Evolutionary conservation across 2,888 invertebrate genomes (phyloP), one percentile per base, ranked within the genome.

Genomic region (Hoplodrina ambigua): DNA sequence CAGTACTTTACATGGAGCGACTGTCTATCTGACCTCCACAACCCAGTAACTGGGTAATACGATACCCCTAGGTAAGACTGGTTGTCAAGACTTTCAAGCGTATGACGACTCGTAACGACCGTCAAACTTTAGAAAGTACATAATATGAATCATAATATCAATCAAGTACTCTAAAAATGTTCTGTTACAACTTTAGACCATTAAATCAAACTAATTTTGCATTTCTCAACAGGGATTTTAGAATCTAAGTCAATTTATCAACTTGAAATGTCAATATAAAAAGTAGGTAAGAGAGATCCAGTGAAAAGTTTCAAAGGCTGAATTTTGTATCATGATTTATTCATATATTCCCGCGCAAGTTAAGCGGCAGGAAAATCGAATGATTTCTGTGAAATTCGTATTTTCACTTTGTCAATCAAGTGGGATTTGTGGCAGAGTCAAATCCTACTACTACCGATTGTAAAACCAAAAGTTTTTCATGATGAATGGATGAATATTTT

Each of bases 281-380:
- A 33, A 30, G 7, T 44, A 37, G 17, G 19, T 44, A 46, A 19
- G 17, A 19, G 17, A 37, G 37, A 30, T 17, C 15, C 15, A 30
- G 30, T 13, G 4, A 25, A 37, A 59, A 37, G 60, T 71, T 69
- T 37, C 46, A 15, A 54, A 37, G 17, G 41, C 53, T 19, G 17
- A 53, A 37, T 25, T 46, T 53, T 17, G 10, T 5, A 20, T 41
- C n/a, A 49, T 72, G 72, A 61, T 61, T 72, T 72, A 72, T 70
- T 72, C 62, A 61, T 53, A 2, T 2, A 61, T 17, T 46, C 13
- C 17, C 46, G 13, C 33, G 15, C 15, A 72, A 59, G 33, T 33
- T 46, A n/a, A 41, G 67, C 33, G 67, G 7, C 17, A 13, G 17
- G 49, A 17, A 69, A 55, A 71, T 53, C 17, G 17, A 49, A 20